Percentiles rank a stretch among this genome's conserved stretches.
Evolutionary conservation across 2,888 invertebrate species (phyloP).

Genomic region (Gryllus longicercus): DNA sequence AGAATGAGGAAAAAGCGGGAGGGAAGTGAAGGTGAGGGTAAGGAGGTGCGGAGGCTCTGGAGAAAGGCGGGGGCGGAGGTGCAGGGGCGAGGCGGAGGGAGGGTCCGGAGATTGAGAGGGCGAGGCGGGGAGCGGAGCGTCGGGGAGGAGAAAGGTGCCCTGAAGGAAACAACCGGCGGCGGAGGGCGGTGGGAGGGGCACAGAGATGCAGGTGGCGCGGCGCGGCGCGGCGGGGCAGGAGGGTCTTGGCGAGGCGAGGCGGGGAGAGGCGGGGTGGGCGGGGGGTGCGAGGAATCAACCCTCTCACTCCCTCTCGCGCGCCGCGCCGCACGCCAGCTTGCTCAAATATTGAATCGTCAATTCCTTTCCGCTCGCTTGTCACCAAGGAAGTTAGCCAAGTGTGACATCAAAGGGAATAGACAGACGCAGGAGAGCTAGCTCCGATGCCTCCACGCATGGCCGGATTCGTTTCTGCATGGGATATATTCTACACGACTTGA

Average conservation of each 20-base stretch:
- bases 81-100: no score
- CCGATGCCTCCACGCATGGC: conserved; percentile 31
- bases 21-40: no score
- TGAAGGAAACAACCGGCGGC: no score
- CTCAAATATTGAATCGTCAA: conserved; percentile 34
- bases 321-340: conserved; percentile 21
- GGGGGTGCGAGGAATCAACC: not conserved
- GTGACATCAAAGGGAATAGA: conserved; percentile 32
- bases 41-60: no score
- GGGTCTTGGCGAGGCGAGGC: not conserved
- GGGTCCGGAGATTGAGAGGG: no score
- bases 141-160: no score
- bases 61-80: no score
- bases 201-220: not conserved
- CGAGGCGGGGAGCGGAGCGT: no score
- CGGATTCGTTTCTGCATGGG: conserved; percentile 32
- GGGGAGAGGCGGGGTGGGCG: not conserved
- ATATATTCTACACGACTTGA: conserved; percentile 6
- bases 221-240: not conserved
- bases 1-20: no score
- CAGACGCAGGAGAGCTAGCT: conserved; percentile 1
- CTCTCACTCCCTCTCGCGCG: not conserved
- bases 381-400: conserved; percentile 31
- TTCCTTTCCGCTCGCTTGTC: conserved; percentile 31
- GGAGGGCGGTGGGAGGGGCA: not conserved